A percentile compares a stretch with the other conserved stretches of the same genome.
Evolutionary conservation across 2,113 vertebrate genomes (phyloP).

Genomic region (Rhabdornis inornatus): DNA sequence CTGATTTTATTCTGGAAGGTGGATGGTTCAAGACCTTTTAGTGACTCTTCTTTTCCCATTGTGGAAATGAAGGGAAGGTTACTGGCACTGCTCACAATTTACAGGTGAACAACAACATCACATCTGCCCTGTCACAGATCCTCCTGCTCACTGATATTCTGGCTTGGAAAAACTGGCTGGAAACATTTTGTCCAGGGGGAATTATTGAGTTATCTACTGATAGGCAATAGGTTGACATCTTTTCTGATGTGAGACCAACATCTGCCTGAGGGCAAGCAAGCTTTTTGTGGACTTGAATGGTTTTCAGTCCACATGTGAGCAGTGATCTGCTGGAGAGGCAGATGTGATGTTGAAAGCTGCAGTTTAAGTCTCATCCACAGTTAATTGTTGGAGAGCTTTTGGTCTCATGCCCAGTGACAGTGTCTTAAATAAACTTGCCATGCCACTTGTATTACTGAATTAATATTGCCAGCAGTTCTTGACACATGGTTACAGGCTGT

Average conservation of each 20-base stretch:
- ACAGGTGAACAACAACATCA: background rate
- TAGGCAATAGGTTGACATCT: background rate
- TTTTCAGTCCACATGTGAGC: background rate
- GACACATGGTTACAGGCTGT: background rate
- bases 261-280: background rate
- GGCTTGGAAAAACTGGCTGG: background rate
- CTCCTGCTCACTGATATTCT: background rate
- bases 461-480: background rate
- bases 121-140: background rate
- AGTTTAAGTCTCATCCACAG: background rate
- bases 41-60: background rate
- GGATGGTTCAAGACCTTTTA: background rate
- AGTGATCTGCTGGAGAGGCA: background rate
- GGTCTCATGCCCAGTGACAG: background rate
- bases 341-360: background rate
- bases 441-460: background rate
- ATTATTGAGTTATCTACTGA: background rate
- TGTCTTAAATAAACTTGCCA: background rate
- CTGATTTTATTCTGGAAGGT: background rate
- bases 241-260: background rate
- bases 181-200: background rate
- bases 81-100: background rate
- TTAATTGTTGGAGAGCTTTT: background rate
- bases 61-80: background rate
- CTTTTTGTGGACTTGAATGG: background rate